These are phyloP conservation scores for Ditula angustiorana DNA, from an alignment of 2,888 invertebrate genomes.

Conservation along the genomic window DNA sequence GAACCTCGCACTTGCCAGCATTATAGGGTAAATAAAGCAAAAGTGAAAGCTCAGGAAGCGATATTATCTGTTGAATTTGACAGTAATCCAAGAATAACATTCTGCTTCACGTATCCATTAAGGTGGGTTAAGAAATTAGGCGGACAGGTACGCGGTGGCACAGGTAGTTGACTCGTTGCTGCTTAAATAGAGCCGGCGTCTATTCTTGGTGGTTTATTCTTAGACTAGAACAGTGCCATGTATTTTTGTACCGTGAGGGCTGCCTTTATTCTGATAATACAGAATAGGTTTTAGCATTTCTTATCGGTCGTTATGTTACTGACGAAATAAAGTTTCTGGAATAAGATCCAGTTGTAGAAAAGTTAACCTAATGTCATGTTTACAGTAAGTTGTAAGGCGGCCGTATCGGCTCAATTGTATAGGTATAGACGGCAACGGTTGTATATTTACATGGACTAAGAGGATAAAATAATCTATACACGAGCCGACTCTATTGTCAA, in stretches of 20 bases:
- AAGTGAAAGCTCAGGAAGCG: constrained; percentile 73
- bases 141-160: constrained; percentile 5
- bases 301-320: no score
- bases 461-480: no score
- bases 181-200: constrained; percentile 10
- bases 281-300: no score
- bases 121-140: constrained; percentile 19
- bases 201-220: constrained; percentile 19
- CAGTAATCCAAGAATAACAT: constrained; percentile 67
- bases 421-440: no score
- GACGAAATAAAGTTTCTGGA: no score
- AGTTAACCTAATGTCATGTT: no score
- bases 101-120: constrained; percentile 57
- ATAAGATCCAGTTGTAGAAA: no score
- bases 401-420: no score
- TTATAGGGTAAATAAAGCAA: constrained; percentile 58
- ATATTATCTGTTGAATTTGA: constrained; percentile 58
- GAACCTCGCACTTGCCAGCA: constrained; percentile 54
- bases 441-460: no score
- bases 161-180: constrained; percentile 34
- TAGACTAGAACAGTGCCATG: not conserved
- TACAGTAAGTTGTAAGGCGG: no score
- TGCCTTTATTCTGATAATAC: no score
- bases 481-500: no score
- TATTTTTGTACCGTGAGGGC: not conserved